Evolutionary conservation across 2,888 invertebrate species (phyloP).

Genomic region (Punctoribates punctum): DNA sequence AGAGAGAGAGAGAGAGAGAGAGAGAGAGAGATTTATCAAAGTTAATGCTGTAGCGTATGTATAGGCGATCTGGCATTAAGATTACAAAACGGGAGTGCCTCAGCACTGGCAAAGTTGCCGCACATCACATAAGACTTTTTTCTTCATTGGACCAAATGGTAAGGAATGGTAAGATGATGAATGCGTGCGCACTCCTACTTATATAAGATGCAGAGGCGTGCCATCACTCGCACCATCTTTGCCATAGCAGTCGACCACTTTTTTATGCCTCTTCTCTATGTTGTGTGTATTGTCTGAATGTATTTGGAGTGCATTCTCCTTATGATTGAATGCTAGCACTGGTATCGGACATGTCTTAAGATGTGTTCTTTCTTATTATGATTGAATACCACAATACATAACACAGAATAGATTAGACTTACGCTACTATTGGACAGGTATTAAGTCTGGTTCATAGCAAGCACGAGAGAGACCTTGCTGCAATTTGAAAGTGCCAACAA

Average conservation of each 20-base stretch:
- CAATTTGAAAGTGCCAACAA: not conserved
- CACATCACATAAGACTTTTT: conserved; percentile 14
- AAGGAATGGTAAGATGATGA: conserved; percentile 21
- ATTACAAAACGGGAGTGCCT: conserved; percentile 33
- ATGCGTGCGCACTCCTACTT: conserved; percentile 33
- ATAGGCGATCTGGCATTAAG: conserved; percentile 29
- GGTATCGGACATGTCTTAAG: conserved; percentile 24
- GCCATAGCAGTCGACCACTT: conserved; percentile 15
- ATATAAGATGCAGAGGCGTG: conserved; percentile 26
- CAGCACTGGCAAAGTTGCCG: conserved; percentile 11
- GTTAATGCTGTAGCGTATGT: not conserved
- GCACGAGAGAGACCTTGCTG: not conserved
- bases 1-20: conserved; percentile 21
- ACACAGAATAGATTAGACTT: not conserved
- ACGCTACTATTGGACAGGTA: conserved; percentile 6
- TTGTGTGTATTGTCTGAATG: not conserved
- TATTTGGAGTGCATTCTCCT: not conserved
- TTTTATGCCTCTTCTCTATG: not conserved
- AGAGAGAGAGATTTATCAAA: too few species aligned
- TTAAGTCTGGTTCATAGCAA: conserved; percentile 11
- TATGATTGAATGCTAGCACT: conserved; percentile 23
- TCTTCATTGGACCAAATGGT: conserved; percentile 28
- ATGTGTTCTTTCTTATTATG: not conserved
- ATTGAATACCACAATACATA: not conserved
- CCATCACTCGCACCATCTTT: conserved; percentile 21